Evolutionary conservation across 1,140 invertebrate species (phyloP), one percentile per base, ranked within the genome.

Genomic region (Macrotrachela quadricornifera): DNA sequence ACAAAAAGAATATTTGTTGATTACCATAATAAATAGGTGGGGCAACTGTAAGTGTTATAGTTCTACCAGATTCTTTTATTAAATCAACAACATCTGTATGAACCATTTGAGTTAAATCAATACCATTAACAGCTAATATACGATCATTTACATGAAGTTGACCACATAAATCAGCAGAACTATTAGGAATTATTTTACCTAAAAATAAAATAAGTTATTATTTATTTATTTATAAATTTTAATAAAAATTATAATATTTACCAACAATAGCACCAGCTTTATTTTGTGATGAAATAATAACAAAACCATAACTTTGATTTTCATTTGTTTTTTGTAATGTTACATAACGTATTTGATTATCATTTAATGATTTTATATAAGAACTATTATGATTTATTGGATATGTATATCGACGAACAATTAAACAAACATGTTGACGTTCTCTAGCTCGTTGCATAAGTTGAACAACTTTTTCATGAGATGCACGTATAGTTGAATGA

Each of bases 231-330:
- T n/a, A n/a, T n/a, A n/a, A n/a, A 30, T 4, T 30, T 30, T 2
- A 30, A 30, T 30, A 8, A 30, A 30, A 30, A 30, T 2, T 30
- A 4, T 30, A 4, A 8, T 30, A 4, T 72, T 75, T 76, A 81
- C 88, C 88, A 63, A 95, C 92, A 37, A 85, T 88, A 1, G 85
- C 85, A 38, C 85, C 84, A 55, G 81, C 79, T 73, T 83, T 85
- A 59, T 87, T 87, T 1, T 87, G 82, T 12, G 87, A 92, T 0
- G 90, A 95, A 60, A 96, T 94, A 50, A 97, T 92, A 17, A 96
- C 88, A 71, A 96, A 97, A 16, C 91, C 92, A 71, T 97, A 97
- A 11, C 91, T 91, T 72, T 97, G 91, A 54, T 81, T 84, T 60
- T 94, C 86, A 64, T 80, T 8, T 4, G 21, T 30, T 30, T 30